phyloP scores from a whole-genome alignment of 2,113 vertebrate species.

The Tor tambroides region DNA sequence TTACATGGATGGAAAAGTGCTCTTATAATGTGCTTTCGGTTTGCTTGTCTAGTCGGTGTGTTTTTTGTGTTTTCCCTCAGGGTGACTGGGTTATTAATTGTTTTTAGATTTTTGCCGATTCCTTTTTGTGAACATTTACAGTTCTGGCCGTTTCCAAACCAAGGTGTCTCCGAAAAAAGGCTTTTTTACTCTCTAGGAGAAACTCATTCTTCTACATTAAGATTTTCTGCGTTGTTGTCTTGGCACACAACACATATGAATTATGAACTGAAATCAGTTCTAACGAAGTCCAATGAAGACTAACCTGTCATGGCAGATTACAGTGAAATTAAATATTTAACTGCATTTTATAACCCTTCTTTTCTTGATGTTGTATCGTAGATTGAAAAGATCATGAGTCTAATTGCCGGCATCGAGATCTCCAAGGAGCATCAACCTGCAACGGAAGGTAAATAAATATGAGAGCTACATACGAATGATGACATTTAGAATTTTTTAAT shows the following conservation, averaged over 20 bases:
- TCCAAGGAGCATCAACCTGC: slow-evolving; percentile 81
- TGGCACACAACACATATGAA: slow-evolving; percentile 9
- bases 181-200: not conserved
- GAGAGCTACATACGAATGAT: too few relatives aligned
- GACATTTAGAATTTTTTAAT: too few relatives aligned
- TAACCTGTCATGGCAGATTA: slow-evolving; percentile 22
- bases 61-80: not conserved
- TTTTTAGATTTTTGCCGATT: not conserved
- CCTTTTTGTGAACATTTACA: not conserved
- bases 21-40: not conserved
- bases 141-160: not conserved
- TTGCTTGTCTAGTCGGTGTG: not conserved
- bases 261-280: slow-evolving; percentile 17
- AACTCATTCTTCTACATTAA: not conserved
- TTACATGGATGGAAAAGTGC: not conserved
- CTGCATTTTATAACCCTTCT: slow-evolving; percentile 25
- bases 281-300: not conserved
- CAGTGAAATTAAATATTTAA: slow-evolving; percentile 9
- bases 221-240: not conserved
- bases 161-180: not conserved
- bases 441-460: slow-evolving; percentile 80
- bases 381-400: slow-evolving; percentile 97
- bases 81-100: not conserved
- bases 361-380: slow-evolving; percentile 64
- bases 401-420: slow-evolving; percentile 93